Evolutionary conservation across 2,797 vertebrate species (phyloP).

Genomic region (Halcyon badia): DNA sequence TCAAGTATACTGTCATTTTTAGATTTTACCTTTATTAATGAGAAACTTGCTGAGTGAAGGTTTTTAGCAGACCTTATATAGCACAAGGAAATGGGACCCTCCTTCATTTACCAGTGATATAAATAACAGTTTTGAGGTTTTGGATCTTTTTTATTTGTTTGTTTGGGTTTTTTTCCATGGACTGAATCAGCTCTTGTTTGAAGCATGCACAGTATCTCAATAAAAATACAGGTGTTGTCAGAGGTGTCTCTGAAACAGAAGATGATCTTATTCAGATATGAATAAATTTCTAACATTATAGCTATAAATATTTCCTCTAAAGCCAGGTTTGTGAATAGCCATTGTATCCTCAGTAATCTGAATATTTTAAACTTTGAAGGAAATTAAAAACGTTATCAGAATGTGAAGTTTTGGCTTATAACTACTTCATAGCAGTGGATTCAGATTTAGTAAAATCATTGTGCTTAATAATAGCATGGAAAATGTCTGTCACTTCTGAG

Average conservation of each 20-base stretch:
- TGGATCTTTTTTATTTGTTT: rapidly evolving
- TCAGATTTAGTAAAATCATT: neutral
- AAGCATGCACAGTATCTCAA: neutral
- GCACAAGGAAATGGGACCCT: neutral
- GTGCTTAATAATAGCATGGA: neutral
- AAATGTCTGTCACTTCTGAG: neutral
- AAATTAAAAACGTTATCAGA: neutral
- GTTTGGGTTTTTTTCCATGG: neutral
- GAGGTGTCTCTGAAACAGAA: neutral
- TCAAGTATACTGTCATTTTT: neutral
- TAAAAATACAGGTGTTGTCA: neutral
- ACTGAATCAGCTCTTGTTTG: neutral
- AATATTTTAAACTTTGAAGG: neutral
- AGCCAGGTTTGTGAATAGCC: neutral
- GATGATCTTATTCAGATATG: neutral
- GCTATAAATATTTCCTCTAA: neutral
- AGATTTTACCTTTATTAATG: neutral
- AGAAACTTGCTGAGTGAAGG: neutral
- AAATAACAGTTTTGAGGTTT: neutral
- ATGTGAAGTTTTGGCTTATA: neutral
- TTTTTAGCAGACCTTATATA: neutral
- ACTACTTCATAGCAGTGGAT: neutral
- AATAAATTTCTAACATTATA: neutral
- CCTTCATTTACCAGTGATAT: neutral
- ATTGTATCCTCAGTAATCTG: neutral